phyloP scores from a whole-genome alignment of 2,888 invertebrate species.

The Caenorhabditis uteleia region DNA sequence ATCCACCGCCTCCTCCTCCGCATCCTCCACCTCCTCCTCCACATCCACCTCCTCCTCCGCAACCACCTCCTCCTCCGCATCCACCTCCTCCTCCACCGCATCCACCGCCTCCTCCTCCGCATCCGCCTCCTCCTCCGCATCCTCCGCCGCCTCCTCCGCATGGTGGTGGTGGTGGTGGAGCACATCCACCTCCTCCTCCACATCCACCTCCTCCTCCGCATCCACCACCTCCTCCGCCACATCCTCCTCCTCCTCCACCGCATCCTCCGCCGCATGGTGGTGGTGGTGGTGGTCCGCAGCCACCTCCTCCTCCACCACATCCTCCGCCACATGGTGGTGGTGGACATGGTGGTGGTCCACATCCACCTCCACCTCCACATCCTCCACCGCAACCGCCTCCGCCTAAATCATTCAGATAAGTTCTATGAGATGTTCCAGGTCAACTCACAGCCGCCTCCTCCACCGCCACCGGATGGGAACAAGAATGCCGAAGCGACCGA shows the following conservation, averaged over 20 bases:
- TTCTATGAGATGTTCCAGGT: neutral
- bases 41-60: slow-evolving; percentile 21
- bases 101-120: too few relatives aligned
- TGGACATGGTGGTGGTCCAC: slow-evolving; percentile 14
- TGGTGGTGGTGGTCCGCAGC: slow-evolving; percentile 7
- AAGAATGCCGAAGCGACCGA: slow-evolving; percentile 27
- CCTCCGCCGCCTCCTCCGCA: slow-evolving; percentile 25
- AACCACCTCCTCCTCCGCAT: too few relatives aligned
- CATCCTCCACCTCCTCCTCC: slow-evolving; percentile 15
- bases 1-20: slow-evolving; percentile 23
- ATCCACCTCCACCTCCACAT: slow-evolving; percentile 19
- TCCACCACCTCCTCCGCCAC: slow-evolving; percentile 18
- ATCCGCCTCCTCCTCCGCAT: slow-evolving; percentile 26
- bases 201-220: slow-evolving; percentile 26
- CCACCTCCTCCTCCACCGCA: too few relatives aligned
- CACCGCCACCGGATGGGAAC: slow-evolving; percentile 30
- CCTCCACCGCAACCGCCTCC: slow-evolving; percentile 8
- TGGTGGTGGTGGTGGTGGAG: slow-evolving; percentile 30
- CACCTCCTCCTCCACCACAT: slow-evolving; percentile 18
- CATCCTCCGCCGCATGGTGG: slow-evolving; percentile 24
- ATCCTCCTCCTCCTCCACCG: slow-evolving; percentile 16
- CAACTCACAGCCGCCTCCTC: slow-evolving; percentile 30
- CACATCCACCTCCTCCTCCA: slow-evolving; percentile 23
- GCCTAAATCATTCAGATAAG: neutral
- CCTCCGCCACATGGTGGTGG: slow-evolving; percentile 15